Evolutionary conservation across 2,797 vertebrate species (phyloP).

Genomic region (Peromyscus eremicus): DNA sequence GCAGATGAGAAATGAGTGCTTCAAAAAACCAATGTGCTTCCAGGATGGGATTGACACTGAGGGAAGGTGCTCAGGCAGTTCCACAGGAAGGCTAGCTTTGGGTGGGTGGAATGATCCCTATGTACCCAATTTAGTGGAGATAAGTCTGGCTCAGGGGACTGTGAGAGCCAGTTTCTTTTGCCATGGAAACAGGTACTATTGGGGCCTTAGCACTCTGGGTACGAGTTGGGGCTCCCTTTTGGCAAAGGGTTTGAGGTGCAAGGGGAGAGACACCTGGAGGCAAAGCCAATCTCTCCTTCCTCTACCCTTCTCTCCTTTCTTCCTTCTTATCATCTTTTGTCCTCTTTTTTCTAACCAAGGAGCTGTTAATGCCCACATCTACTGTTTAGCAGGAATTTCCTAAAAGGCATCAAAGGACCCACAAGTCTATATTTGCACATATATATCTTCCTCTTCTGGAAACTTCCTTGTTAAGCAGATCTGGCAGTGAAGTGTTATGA

Average conservation of each 20-base stretch:
- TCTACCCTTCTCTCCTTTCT: not conserved
- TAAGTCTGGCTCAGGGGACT: not conserved
- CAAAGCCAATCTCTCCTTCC: not conserved
- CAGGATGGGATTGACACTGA: not conserved
- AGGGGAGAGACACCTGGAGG: too few relatives aligned
- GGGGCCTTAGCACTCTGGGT: not conserved
- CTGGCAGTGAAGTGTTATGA: not conserved
- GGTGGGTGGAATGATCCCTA: not conserved
- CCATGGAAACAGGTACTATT: not conserved
- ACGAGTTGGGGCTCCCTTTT: not conserved
- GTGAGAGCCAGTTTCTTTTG: not conserved
- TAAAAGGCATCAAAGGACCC: not conserved
- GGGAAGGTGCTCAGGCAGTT: not conserved
- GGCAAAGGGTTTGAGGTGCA: not conserved
- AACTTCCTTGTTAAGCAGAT: not conserved
- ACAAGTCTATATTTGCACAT: not conserved
- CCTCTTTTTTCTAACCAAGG: not conserved
- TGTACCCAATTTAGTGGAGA: too few relatives aligned
- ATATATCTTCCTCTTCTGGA: not conserved
- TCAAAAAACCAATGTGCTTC: not conserved
- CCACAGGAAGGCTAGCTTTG: not conserved
- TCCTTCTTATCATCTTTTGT: not conserved
- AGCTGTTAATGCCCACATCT: not conserved
- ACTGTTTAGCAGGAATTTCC: not conserved
- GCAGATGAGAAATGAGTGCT: not conserved